These are phyloP conservation scores for Myioborus miniatus DNA, from an alignment of 2,797 vertebrate genomes.

Conservation along the genomic window DNA sequence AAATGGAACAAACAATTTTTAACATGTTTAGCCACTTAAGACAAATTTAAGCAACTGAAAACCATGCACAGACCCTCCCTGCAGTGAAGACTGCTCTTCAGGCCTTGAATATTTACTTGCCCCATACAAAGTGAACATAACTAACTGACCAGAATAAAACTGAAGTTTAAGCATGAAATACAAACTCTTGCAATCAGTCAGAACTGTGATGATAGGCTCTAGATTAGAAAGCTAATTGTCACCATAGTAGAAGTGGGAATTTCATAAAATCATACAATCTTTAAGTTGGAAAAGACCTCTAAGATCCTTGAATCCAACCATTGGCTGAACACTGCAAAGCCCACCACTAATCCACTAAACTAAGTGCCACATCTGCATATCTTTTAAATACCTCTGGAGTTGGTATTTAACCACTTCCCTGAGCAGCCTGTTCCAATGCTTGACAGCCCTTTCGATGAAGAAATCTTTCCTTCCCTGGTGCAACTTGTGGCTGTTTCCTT, in stretches of 20 bases:
- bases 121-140: neutral
- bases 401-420: neutral
- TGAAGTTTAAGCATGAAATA: neutral
- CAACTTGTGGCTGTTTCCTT: neutral
- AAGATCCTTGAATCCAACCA: neutral
- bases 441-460: neutral
- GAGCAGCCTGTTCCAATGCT: neutral
- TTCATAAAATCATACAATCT: neutral
- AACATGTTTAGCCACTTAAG: neutral
- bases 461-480: neutral
- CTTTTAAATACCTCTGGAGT: neutral
- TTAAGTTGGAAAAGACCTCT: neutral
- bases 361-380: neutral
- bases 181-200: neutral
- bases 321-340: neutral
- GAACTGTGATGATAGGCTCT: neutral
- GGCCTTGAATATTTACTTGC: neutral
- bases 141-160: neutral
- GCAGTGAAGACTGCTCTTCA: neutral
- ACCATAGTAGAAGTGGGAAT: neutral
- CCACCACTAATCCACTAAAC: neutral
- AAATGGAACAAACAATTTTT: neutral
- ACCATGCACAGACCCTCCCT: rapidly evolving
- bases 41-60: neutral
- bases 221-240: neutral